Evolutionary conservation across 2,113 vertebrate genomes (phyloP), one percentile per base, ranked within the genome.

Genomic region (Mobula birostris): DNA sequence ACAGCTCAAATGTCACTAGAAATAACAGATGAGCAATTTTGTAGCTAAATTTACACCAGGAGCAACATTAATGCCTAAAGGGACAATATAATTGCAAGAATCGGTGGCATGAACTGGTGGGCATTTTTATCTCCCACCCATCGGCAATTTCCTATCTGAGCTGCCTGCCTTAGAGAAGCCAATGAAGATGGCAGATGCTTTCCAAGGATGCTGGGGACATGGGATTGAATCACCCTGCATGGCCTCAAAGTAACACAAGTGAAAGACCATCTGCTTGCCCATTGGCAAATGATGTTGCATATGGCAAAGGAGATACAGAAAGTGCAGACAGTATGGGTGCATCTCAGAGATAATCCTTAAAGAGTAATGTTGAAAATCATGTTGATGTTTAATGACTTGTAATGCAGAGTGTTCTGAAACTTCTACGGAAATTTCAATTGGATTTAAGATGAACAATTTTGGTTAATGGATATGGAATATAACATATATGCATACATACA

Each of bases 281-380:
- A 15, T 76, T 93, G 70, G 70, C 36, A 93, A 93, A n/a, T 21
- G 36, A 93, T 72, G 90, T 40, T 74, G 68, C 68, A 93, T 93
- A 74, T 66, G 7, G 68, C 21, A 36, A 74, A 72, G n/a, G n/a
- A 68, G 32, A 74, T 32, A 2, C 66, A 93, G 66, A 32, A 40
- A 29, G 32, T 93, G 68, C n/a, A 74, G 68, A 48, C 29, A 5
- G 87, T 40, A 0, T 2, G 19, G 36, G 48, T 48, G 32, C 9
- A 40, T 7, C 2, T 72, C 19, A 70, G 32, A 2, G 32, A 70
- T 32, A 66, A 29, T 5, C 17, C 11, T 32, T 36, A 11, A 29
- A 72, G 56, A 68, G 7, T 19, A 66, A 68, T n/a, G 90, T 36
- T 72, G 6, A 88, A 88, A n/a, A 63, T 29, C 15, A 88, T 29